phyloP scores from a whole-genome alignment of 1,140 invertebrate genomes.

The Aradophagus sp. region DNA sequence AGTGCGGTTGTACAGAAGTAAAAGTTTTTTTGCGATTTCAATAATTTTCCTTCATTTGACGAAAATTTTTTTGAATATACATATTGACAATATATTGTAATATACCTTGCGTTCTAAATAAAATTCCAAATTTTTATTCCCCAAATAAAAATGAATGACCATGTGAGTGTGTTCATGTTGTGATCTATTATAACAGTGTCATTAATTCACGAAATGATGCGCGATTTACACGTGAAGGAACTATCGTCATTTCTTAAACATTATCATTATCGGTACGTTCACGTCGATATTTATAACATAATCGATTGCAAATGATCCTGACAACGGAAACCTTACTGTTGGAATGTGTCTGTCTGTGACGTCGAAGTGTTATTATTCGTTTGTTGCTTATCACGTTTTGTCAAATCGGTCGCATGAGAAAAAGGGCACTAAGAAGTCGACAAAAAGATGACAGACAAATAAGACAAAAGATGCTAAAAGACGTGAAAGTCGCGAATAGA shows the following conservation, averaged over 20 bases:
- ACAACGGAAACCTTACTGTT: conserved; percentile 63
- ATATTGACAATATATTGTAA: too few species aligned
- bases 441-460: conserved; percentile 1
- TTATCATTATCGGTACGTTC: conserved; percentile 63
- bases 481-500: too few species aligned
- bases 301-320: conserved; percentile 58
- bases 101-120: too few species aligned
- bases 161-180: conserved; percentile 41
- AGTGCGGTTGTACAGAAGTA: conserved; percentile 61
- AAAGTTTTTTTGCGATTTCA: too few species aligned
- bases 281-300: conserved; percentile 57
- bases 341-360: conserved; percentile 72
- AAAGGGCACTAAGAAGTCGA: conserved; percentile 23
- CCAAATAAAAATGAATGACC: conserved; percentile 57
- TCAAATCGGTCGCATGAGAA: conserved; percentile 14
- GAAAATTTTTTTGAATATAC: conserved; percentile 2
- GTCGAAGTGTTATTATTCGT: conserved; percentile 28
- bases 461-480: conserved; percentile 9
- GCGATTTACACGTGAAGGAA: conserved; percentile 73
- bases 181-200: conserved; percentile 66
- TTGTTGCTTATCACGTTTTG: conserved; percentile 11
- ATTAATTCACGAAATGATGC: conserved; percentile 71
- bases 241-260: conserved; percentile 69
- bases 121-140: conserved; percentile 22
- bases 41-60: conserved; percentile 62